phyloP scores from a whole-genome alignment of 1,140 invertebrate genomes.

The Eupeodes corollae region DNA sequence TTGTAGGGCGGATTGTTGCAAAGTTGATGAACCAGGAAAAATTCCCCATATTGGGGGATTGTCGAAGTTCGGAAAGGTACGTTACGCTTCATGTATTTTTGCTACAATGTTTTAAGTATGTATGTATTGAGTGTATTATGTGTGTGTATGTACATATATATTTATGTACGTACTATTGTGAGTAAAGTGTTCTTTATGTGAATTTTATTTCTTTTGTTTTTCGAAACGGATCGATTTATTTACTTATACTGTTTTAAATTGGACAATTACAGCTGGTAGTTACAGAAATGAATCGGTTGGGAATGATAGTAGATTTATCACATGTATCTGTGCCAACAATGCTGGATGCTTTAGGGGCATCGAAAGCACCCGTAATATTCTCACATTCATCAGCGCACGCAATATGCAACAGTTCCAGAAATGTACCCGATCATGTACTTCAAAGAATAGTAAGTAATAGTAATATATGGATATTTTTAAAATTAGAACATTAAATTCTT shows the following conservation, averaged over 20 bases:
- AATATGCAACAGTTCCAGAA: conserved; percentile 73
- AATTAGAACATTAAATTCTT: no score
- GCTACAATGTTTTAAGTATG: neutral
- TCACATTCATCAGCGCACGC: conserved; percentile 77
- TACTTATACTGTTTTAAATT: neutral
- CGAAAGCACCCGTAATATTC: conserved; percentile 76
- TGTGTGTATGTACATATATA: neutral
- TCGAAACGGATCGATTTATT: no score
- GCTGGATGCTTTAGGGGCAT: conserved; percentile 59
- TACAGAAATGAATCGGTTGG: conserved; percentile 72
- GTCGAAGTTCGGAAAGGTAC: conserved; percentile 65
- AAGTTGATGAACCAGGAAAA: conserved; percentile 53
- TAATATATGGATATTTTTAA: no score
- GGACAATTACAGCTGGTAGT: conserved; percentile 53
- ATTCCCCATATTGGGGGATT: conserved; percentile 56
- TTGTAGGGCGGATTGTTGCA: conserved; percentile 61
- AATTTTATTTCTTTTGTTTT: neutral
- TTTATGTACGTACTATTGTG: neutral
- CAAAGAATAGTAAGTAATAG: conserved; percentile 54
- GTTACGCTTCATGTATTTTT: conserved; percentile 14
- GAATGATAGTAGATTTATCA: conserved; percentile 85
- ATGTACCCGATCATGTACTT: conserved; percentile 76
- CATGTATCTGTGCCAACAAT: conserved; percentile 75
- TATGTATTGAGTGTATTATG: no score
- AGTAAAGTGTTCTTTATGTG: neutral